Percentiles rank a stretch among this genome's conserved stretches.
phyloP scores from a whole-genome alignment of 2,888 invertebrate species.

The Epiperipatus broadwayi region DNA sequence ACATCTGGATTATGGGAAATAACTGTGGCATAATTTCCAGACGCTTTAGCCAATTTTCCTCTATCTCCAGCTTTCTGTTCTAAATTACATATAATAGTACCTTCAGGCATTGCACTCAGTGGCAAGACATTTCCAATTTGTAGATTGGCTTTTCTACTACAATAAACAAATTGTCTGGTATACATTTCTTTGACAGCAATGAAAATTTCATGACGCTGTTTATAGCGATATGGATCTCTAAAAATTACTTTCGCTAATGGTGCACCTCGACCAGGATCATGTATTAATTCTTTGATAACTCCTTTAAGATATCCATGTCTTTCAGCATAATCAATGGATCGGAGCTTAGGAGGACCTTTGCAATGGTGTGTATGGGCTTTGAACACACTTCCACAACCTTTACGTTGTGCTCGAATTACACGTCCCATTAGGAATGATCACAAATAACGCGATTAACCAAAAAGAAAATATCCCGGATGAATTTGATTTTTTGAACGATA shows the following conservation, averaged over 20 bases:
- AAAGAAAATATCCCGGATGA: too few relatives aligned
- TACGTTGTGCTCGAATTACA: conserved; percentile 98
- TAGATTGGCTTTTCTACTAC: conserved; percentile 72
- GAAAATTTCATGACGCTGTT: conserved; percentile 85
- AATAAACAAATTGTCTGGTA: conserved; percentile 97
- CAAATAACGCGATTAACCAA: too few relatives aligned
- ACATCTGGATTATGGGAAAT: conserved; percentile 97
- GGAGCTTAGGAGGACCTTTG: conserved; percentile 92
- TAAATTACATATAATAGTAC: conserved; percentile 95
- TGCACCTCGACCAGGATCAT: conserved; percentile 96
- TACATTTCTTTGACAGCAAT: conserved; percentile 98
- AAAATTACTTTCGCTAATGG: conserved; percentile 92
- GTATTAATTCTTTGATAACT: conserved; percentile 91
- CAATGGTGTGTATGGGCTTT: conserved; percentile 93
- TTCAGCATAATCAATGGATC: conserved; percentile 89
- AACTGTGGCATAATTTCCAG: conserved; percentile 96
- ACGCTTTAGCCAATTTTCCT: conserved; percentile 88
- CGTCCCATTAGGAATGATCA: too few relatives aligned
- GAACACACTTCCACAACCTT: conserved; percentile 98
- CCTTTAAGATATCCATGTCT: conserved; percentile 98
- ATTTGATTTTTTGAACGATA: too few relatives aligned
- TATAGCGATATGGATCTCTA: conserved; percentile 95
- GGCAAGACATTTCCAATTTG: conserved; percentile 92
- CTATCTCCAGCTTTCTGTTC: conserved; percentile 98
- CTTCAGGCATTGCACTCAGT: conserved; percentile 94